Evolutionary conservation across 2,888 invertebrate species (phyloP), one percentile per base, ranked within the genome.

Genomic region (Acrobasis consociella): DNA sequence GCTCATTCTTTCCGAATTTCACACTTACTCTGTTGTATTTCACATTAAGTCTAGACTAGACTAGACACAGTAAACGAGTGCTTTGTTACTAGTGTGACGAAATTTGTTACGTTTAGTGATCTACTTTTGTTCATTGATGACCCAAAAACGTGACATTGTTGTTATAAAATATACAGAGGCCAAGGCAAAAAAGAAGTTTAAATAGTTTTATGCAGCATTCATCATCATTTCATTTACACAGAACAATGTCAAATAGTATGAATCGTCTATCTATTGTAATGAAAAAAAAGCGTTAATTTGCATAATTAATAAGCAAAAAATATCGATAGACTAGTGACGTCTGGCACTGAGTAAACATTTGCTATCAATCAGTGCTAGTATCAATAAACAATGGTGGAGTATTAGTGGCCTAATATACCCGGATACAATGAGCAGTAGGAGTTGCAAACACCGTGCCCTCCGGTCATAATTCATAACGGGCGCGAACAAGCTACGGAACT

Each of bases 331-430:
- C 42, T 42, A 56, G 42, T 42, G 42, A 22, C 7, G 50, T 53
- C 37, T 38, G 49, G 58, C 58, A 61, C 60, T 60, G n/a, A 13
- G 51, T 22, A 51, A 60, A 39, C 50, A 51, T 51, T 67, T 62
- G 51, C 42, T 63, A 65, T 69, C 65, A 75, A 74, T 77, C 72
- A 72, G 65, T 70, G 73, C 69, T 31, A 31, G 31, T 69, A 67
- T 74, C 75, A 76, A 80, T 78, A 81, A 78, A 81, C 76, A 80
- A 78, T 75, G 71, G 74, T 73, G 76, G 71, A 71, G 73, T 77
- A 74, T 78, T 74, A 77, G 73, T 75, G 70, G 64, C 75, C 69
- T 70, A 74, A 73, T 80, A 76, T 75, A 78, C 73, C 73, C 73
- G 72, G 73, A 77, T 74, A 79, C 78, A 81, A 77, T 80, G 73